Evolutionary conservation across 2,113 vertebrate species (phyloP), one percentile per base, ranked within the genome.

Genomic region (Notothenia coriiceps): DNA sequence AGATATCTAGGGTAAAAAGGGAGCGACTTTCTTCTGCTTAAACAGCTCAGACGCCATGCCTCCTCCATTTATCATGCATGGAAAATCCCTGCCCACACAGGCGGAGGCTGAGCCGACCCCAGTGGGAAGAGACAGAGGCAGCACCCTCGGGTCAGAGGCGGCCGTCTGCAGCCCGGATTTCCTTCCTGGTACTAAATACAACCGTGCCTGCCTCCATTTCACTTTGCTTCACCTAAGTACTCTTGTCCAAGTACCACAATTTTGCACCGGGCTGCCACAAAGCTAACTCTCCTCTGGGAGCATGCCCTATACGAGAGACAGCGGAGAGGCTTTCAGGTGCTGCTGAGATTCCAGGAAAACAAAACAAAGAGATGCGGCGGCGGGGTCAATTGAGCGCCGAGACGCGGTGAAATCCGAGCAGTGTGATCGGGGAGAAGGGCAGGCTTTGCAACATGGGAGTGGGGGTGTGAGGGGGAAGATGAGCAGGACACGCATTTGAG

Each of bases 31-130:
- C 47, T 77, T 54, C 70, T 33, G 57, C 70, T 66, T 73, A 68
- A 85, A 55, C 61, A 43, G 33, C 51, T 66, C 72, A 82, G 74
- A 79, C 40, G 9, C 71, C 20, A 13, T 60, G 74, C 72, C 50
- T 72, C 73, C 40, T 86, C 64, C 68, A 81, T 87, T 86, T 75
- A 69, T 80, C 71, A 85, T 74, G 75, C 68, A 77, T n/a, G 62
- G 77, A 85, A 78, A 88, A 88, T 84, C 87, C 86, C 66, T 70
- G 70, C 83, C 81, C 78, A 86, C 83, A 84, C 84, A 86, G 60
- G 76, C 10, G 33, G 77, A 85, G 81, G 71, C 73, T 77, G 65
- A 75, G 73, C 77, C 44, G 60, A 55, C 56, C 70, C 72, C 70
- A 11, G 47, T 70, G 71, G 74, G 75, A 77, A 44, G 59, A 68